Evolutionary conservation across 2,113 vertebrate genomes (phyloP), one percentile per base, ranked within the genome.

Genomic region (Nymphicus hollandicus): DNA sequence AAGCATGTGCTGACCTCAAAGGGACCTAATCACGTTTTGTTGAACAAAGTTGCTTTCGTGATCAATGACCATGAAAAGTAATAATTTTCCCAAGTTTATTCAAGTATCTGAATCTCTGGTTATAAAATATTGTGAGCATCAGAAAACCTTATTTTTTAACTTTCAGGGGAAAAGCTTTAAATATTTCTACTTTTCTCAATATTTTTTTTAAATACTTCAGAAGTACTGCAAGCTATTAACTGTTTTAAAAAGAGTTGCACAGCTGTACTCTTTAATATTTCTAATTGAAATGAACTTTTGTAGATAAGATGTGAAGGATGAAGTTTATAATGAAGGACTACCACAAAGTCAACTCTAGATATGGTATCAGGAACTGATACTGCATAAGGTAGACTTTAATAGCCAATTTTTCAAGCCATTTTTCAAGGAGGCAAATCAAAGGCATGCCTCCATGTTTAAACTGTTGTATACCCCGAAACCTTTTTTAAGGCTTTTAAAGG

Each of bases 401-500:
- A 91, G 77, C 46, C 63, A 90, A 28, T 97, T 96, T 95, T 72
- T 71, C 41, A 35, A 84, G 55, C 27, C 43, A n/a, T 88, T 94
- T 93, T 97, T 86, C 87, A 93, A 92, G 81, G 66, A 96, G 55
- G 29, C 20, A 89, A 65, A 80, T 86, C 77, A 80, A 96, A 96
- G 65, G 60, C 92, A 70, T 31, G 29, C 25, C 56, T 44, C 47
- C 24, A 71, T 72, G 55, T 76, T 94, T 89, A 83, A 96, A 66
- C 49, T 83, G 35, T 49, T 95, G 79, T 95, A 93, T 81, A 91
- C 78, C 9, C 41, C 28, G 17, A 86, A n/a, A 86, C 1, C 20
- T 58, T 70, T 70, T 74, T 49, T 5, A 69, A 66, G 33, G 6
- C 46, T 92, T 93, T 85, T 91, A 76, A 61, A 88, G 5, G 3